phyloP scores from a whole-genome alignment of 2,888 invertebrate genomes.

The Diploptera punctata region DNA sequence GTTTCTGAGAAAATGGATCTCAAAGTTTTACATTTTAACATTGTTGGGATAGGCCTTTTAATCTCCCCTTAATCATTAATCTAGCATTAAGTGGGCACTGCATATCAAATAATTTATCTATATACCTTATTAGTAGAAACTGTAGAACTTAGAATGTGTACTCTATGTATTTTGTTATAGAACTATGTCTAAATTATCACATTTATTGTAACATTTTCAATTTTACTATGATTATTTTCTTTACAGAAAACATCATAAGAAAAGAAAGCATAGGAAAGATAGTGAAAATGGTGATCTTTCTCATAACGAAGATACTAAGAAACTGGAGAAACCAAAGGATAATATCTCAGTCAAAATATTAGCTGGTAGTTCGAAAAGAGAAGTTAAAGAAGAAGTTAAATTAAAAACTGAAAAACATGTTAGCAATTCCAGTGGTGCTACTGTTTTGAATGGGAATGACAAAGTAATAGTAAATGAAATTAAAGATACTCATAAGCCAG shows the following conservation, averaged over 20 bases:
- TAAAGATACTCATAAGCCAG: not conserved
- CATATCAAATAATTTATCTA: too few species aligned
- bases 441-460: conserved; percentile 14
- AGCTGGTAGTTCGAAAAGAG: conserved; percentile 49
- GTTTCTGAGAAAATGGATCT: too few species aligned
- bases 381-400: conserved; percentile 51
- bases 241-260: conserved; percentile 63
- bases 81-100: too few species aligned
- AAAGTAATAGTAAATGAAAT: not conserved
- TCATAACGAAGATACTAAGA: conserved; percentile 43
- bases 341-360: conserved; percentile 34
- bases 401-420: not conserved
- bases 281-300: conserved; percentile 52
- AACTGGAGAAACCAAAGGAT: conserved; percentile 43
- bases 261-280: conserved; percentile 65
- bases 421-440: not conserved
- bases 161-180: too few species aligned
- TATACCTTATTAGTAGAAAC: too few species aligned
- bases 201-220: not conserved
- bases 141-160: too few species aligned
- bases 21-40: too few species aligned
- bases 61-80: too few species aligned
- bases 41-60: too few species aligned
- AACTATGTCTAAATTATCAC: too few species aligned
- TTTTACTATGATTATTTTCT: conserved; percentile 28